Percentiles rank a stretch among this genome's conserved stretches.
These are phyloP conservation scores for Sminthopsis crassicaudata DNA, from an alignment of 2,113 vertebrate species.

Conservation along the genomic window DNA sequence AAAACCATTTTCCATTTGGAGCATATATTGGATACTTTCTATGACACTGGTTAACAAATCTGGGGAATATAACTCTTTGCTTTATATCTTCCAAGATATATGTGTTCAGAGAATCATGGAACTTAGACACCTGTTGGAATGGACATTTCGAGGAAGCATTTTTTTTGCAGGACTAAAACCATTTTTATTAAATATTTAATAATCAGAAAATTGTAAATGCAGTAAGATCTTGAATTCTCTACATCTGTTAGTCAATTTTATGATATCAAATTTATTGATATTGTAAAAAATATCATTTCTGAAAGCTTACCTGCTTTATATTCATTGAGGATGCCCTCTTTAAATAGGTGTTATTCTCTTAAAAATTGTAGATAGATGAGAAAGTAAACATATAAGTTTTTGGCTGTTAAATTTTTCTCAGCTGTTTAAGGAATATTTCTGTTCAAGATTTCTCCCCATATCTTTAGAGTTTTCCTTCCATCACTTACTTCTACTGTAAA, in stretches of 20 bases:
- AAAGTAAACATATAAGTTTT: not conserved
- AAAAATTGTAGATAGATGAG: not conserved
- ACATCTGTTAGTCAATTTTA: not conserved
- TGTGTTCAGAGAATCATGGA: too few species aligned
- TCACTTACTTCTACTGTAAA: not conserved
- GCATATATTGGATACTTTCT: too few species aligned
- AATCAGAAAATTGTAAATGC: too few species aligned
- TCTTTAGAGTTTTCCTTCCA: not conserved
- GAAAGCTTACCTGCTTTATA: not conserved
- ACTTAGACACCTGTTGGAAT: too few species aligned
- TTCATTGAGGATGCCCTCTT: not conserved
- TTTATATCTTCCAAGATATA: too few species aligned
- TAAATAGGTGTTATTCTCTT: not conserved
- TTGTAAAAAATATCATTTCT: not conserved
- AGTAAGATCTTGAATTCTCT: not conserved
- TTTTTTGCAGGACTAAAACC: too few species aligned
- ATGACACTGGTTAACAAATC: too few species aligned
- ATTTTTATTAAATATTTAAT: too few species aligned
- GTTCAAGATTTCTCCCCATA: not conserved
- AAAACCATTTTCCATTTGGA: too few species aligned
- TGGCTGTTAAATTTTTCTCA: not conserved
- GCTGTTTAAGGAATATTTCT: not conserved
- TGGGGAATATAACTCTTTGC: too few species aligned
- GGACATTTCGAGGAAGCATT: too few species aligned
- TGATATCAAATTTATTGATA: not conserved